Conservation (phyloP, 2,888 invertebrate species). For the Petrolisthes cinctipes region DNA sequence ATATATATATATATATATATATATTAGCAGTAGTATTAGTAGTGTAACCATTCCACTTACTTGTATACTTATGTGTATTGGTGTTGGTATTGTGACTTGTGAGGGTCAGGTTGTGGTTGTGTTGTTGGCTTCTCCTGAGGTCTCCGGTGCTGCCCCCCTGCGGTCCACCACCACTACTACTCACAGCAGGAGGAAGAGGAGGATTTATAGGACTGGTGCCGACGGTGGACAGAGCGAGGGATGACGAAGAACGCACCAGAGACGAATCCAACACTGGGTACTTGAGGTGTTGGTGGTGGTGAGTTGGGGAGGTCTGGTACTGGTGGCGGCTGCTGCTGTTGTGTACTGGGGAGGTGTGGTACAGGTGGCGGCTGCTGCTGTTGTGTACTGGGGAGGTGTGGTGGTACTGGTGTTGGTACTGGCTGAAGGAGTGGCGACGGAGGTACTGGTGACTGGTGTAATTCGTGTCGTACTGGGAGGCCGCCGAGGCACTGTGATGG, state of each 20-base stretch:
- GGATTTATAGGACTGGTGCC: not conserved
- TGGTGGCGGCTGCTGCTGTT: slow-evolving; percentile 25
- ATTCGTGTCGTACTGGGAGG: too few relatives aligned
- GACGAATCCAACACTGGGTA: slow-evolving; percentile 38
- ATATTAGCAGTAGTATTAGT: too few relatives aligned
- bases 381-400: not conserved
- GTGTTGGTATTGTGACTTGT: too few relatives aligned
- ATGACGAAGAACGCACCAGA: slow-evolving; percentile 26
- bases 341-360: not conserved
- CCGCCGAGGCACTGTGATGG: too few relatives aligned
- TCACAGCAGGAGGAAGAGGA: not conserved
- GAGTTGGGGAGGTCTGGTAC: slow-evolving; percentile 8
- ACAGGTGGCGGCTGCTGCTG: not conserved
- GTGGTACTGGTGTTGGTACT: slow-evolving; percentile 11
- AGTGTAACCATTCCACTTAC: too few relatives aligned
- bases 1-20: not conserved
- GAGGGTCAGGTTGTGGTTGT: not conserved
- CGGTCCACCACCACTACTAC: slow-evolving; percentile 1
- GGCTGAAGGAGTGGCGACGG: too few relatives aligned
- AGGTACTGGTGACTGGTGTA: not conserved
- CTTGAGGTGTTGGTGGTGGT: slow-evolving; percentile 21
- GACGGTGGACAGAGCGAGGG: slow-evolving; percentile 20
- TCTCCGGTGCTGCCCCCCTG: slow-evolving; percentile 36
- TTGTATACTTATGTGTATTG: too few relatives aligned
- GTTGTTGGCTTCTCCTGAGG: slow-evolving; percentile 28